Conservation (phyloP, 2,888 invertebrate species). For the Caradrina kadenii region DNA sequence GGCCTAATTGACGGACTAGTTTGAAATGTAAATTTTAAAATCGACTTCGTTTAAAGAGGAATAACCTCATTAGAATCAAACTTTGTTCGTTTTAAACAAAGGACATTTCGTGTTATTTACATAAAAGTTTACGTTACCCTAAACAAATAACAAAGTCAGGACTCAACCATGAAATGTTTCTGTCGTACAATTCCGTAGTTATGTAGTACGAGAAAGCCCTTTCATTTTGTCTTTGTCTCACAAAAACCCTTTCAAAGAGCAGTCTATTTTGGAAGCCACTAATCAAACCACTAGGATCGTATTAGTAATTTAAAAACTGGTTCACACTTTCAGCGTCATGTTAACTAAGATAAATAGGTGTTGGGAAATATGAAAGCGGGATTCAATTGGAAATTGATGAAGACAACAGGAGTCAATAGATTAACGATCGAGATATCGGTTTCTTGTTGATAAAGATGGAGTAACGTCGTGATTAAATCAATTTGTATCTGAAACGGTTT, state of each 20-base stretch:
- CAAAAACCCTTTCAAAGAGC: slow-evolving; percentile 28
- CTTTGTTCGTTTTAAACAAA: slow-evolving; percentile 14
- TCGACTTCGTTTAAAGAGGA: slow-evolving; percentile 28
- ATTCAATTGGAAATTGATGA: slow-evolving; percentile 51
- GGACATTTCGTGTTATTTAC: slow-evolving; percentile 2
- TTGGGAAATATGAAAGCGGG: slow-evolving; percentile 48
- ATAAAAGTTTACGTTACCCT: slow-evolving; percentile 4
- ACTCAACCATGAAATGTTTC: background rate
- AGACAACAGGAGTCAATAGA: slow-evolving; percentile 53
- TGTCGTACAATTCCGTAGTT: background rate
- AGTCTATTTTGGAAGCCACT: slow-evolving; percentile 29
- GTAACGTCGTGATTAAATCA: slow-evolving; percentile 33
- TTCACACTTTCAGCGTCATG: slow-evolving; percentile 50
- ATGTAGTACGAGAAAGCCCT: slow-evolving; percentile 10
- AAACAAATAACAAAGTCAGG: slow-evolving; percentile 11
- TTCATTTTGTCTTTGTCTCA: slow-evolving; percentile 10
- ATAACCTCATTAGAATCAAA: slow-evolving; percentile 31
- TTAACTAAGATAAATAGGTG: slow-evolving; percentile 49
- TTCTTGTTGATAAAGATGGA: slow-evolving; percentile 28
- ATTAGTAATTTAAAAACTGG: slow-evolving; percentile 50
- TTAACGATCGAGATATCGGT: slow-evolving; percentile 41
- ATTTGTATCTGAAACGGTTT: slow-evolving; percentile 16
- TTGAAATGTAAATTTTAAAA: slow-evolving; percentile 41
- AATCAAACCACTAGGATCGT: slow-evolving; percentile 35
- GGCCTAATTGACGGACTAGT: slow-evolving; percentile 39